These are phyloP conservation scores for Corythaixoides concolor DNA, from an alignment of 2,113 vertebrate genomes.

Conservation along the genomic window DNA sequence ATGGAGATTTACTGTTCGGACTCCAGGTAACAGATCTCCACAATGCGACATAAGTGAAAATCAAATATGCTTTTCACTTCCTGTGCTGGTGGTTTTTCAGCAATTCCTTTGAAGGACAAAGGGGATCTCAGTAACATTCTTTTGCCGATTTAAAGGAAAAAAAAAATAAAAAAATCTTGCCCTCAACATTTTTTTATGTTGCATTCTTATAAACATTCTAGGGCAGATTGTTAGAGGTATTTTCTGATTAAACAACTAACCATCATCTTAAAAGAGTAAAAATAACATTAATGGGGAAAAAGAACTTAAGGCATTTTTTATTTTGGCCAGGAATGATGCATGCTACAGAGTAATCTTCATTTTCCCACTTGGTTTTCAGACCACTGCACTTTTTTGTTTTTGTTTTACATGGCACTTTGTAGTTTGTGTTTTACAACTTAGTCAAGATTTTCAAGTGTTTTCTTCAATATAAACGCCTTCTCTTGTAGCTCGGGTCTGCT, in stretches of 20 bases:
- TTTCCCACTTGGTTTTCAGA: constrained; percentile 69
- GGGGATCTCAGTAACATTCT: constrained; percentile 33
- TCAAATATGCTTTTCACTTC: neutral
- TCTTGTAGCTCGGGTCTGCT: constrained; percentile 90
- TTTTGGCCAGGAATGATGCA: constrained; percentile 84
- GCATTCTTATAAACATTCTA: neutral
- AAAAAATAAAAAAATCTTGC: neutral
- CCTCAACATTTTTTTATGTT: neutral
- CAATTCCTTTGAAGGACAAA: neutral
- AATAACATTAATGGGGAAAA: constrained; percentile 73
- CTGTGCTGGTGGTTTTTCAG: neutral
- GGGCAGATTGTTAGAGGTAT: constrained; percentile 29
- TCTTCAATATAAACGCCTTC: constrained; percentile 88
- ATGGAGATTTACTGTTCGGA: neutral
- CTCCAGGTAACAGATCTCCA: neutral
- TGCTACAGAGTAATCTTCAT: constrained; percentile 79
- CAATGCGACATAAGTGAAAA: neutral
- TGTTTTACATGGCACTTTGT: constrained; percentile 77
- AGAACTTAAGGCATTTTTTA: constrained; percentile 78
- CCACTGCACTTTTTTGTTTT: constrained; percentile 65
- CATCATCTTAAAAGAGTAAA: constrained; percentile 24
- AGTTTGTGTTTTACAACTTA: constrained; percentile 61
- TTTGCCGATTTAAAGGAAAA: neutral
- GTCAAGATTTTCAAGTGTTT: constrained; percentile 83
- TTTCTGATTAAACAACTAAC: constrained; percentile 5